Base-by-base conservation (phyloP, 2,113 vertebrate species). In the Circaetus gallicus region DNA sequence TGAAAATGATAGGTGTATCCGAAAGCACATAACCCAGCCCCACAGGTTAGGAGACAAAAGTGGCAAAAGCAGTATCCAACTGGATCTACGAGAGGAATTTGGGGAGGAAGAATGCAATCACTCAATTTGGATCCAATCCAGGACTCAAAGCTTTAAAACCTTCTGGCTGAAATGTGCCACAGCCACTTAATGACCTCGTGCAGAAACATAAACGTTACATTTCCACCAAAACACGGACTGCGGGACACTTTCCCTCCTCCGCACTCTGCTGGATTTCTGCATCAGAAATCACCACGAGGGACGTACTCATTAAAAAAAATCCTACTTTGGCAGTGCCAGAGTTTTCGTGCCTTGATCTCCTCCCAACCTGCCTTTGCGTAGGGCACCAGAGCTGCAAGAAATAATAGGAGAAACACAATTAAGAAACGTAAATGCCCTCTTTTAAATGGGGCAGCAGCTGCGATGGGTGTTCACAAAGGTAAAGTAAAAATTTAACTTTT, bases 141-240 rank as follows among this genome's bases (percentile, higher is more conserved):
- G 42, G 32, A 26, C 65, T 82, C 29, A 10, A 8, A 2, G 4
- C 56, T 83, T 84, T 26, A 45, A 72, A 91, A 63, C 43, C 47
- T 82, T 59, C 20, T 3, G 4, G 6, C 71, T 88, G 74, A 92
- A 73, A 66, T 53, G 16, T 86, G 78, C 74, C 62, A 38, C 8
- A 22, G 56, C 26, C 21, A 6, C 38, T 53, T 49, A 50, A 29
- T 61, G 28, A 56, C 74, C 34, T 53, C 0, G 2, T 58, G 45
- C 62, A 58, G 50, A 77, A 85, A 56, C 14, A 28, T 5, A 26
- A 69, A 69, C 0, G 0, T 5, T 29, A 8, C 2, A 0, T 71
- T 90, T 78, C 78, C 59, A 53, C 22, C 49, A 70, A 73, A 92
- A 47, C 4, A 36, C 1, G 42, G 45, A 10, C 50, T 17, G 31